A percentile compares a stretch with the other conserved stretches of the same genome.
Evolutionary conservation across 2,797 vertebrate genomes (phyloP).

Genomic region (Philypnodon macrostomus): DNA sequence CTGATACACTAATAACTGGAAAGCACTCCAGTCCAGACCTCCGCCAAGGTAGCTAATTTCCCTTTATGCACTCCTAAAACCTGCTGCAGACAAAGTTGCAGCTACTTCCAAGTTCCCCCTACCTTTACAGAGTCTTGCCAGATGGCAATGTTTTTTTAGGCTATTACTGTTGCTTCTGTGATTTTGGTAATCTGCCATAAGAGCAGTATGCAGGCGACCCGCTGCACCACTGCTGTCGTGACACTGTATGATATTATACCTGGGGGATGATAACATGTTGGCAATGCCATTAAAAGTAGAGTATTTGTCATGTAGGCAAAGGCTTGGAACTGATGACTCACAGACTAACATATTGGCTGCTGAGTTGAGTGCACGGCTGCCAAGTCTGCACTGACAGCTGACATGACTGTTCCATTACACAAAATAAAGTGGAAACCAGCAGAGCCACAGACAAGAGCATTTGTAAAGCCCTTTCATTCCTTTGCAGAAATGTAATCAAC

Average conservation of each 20-base stretch:
- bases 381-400: slow-evolving; percentile 26
- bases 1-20: no score
- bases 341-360: slow-evolving; percentile 4
- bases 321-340: slow-evolving; percentile 7
- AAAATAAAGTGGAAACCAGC: slow-evolving; percentile 17
- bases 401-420: slow-evolving; percentile 34
- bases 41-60: no score
- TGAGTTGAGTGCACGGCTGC: slow-evolving; percentile 9
- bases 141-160: no score
- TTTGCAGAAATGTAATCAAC: slow-evolving; percentile 43
- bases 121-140: no score
- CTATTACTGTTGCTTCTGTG: no score
- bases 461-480: slow-evolving; percentile 29
- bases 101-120: no score
- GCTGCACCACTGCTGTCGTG: no score
- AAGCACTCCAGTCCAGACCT: no score
- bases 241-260: neutral
- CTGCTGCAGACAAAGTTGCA: no score
- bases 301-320: slow-evolving; percentile 9
- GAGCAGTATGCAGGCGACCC: no score
- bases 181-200: no score
- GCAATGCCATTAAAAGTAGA: neutral
- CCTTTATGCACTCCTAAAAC: no score
- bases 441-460: slow-evolving; percentile 5
- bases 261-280: neutral